Base-by-base conservation (phyloP, 2,888 invertebrate genomes). In the Agrotis puta region DNA sequence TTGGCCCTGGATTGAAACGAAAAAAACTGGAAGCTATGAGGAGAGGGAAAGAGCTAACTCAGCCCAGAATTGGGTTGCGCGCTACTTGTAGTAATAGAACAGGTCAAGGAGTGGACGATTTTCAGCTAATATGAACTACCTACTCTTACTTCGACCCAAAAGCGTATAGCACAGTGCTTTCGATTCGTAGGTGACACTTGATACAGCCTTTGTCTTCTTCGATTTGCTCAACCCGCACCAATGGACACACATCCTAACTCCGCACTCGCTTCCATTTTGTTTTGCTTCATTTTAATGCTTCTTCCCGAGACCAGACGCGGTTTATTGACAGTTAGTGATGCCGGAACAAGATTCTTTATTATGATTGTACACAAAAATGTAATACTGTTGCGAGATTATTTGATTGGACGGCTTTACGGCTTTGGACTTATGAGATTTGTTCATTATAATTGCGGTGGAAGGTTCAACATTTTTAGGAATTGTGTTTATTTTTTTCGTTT, bases 361-460 rank as follows among this genome's bases (percentile, higher is more conserved):
- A 82, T 88, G 88, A 86, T 86, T 86, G 83, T 81, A 78, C 64
- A 81, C 84, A 85, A 83, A 86, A 87, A 83, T 74, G 79, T 83
- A 74, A 79, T 70, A 72, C 58, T 72, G 64, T 72, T 76, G 63
- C 59, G 48, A 57, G 58, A 67, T 64, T 65, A 79, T 85, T 86
- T 82, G 72, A 77, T 85, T 80, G 75, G 64, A 74, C 54, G 54
- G 58, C 53, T 86, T 86, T 74, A 85, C 80, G 59, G 54, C 33
- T 48, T 63, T 62, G 61, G 65, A 51, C 61, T 63, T 64, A 63
- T 65, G 59, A 81, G 66, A 70, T 78, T 76, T 70, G 74, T 65
- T 79, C 59, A 14, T 71, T 81, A 57, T 80, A 81, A 81, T 85
- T 77, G 70, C 68, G 66, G 54, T 48, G 45, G 24, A 48, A 64